These are phyloP conservation scores for Dicentrarchus labrax DNA, from an alignment of 2,113 vertebrate genomes.

Conservation along the genomic window DNA sequence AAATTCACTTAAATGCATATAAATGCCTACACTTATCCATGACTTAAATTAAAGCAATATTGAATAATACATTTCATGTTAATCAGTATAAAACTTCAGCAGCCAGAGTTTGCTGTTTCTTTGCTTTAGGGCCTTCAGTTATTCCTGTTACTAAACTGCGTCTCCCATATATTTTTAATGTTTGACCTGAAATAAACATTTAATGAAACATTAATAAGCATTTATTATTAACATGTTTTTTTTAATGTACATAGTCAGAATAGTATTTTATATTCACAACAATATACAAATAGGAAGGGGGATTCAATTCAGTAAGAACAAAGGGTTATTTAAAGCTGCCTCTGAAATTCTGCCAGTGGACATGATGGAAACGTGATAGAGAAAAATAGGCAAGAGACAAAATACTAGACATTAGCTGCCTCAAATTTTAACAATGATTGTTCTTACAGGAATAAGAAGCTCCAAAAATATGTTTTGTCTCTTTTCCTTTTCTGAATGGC, in stretches of 20 bases:
- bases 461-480: neutral
- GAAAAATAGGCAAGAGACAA: neutral
- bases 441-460: neutral
- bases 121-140: no score
- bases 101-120: no score
- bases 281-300: no score
- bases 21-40: neutral
- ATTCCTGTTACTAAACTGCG: no score
- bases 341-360: neutral
- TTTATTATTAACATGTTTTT: no score
- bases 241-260: no score
- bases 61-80: neutral
- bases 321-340: neutral
- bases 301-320: neutral
- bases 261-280: neutral
- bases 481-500: neutral
- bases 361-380: no score
- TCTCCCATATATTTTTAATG: no score
- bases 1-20: no score
- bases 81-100: neutral
- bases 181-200: no score
- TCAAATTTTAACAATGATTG: neutral
- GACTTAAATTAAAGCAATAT: neutral
- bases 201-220: no score
- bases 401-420: neutral